Evolutionary conservation across 64 coral and sea anemone genomes (phyloP), one percentile per base, ranked within the genome.

Genomic region (Orbicella faveolata): DNA sequence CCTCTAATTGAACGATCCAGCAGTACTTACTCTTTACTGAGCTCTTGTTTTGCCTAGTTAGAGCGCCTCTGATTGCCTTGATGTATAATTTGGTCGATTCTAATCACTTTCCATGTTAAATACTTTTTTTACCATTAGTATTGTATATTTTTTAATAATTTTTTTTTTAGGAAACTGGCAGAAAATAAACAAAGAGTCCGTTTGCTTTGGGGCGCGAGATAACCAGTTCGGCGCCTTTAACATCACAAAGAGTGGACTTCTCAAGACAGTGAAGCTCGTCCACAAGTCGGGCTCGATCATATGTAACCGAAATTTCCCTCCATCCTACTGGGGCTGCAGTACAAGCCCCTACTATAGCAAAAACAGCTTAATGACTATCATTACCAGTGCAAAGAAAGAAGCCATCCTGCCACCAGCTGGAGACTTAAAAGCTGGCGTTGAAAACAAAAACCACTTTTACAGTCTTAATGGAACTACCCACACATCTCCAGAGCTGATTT

Each of bases 241-340:
- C 11, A 80, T 89, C 20, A 26, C 34, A 80, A 34, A 44, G n/a
- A 63, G 51, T 20, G 88, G 88, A 11, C 19, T 48, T 15, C 37
- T 89, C 62, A 65, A 67, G 19, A 80, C 76, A 15, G 51, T 89
- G 30, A 89, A 89, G 63, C 76, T 89, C 18, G 62, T 89, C 18
- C 54, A 80, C 39, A 39, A 18, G 9, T 26, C 1, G 8, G 88
- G 88, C 0, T 79, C 73, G 0, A 16, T 89, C 9, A 34, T 10
- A 2, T 63, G 63, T 26, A 36, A n/a, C 33, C 12, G 5, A 13
- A 18, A 10, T 41, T 21, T 57, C 20, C 3, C 17, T 5, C 13
- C 63, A 70, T 65, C 75, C 23, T 80, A 89, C 44, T 35, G 55
- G 34, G 63, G 73, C 33, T 69, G 39, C 11, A 48, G 11, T 18